Evolutionary conservation across 1,140 invertebrate species (phyloP).

Genomic region (Drosophila ironensis): DNA sequence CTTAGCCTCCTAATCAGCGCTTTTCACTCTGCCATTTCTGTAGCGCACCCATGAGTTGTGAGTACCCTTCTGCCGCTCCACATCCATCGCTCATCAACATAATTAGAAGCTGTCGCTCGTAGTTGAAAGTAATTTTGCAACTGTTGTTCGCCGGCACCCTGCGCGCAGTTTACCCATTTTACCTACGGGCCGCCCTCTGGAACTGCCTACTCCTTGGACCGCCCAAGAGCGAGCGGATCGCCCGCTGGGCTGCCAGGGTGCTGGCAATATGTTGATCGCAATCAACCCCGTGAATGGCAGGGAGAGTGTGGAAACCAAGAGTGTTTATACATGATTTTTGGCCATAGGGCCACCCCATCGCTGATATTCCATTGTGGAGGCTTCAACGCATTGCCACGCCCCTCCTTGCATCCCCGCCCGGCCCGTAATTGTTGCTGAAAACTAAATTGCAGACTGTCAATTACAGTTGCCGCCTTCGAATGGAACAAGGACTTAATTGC

Average conservation of each 20-base stretch:
- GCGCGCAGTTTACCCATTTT: neutral
- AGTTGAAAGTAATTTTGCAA: slow-evolving; percentile 50
- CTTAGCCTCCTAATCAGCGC: slow-evolving; percentile 27
- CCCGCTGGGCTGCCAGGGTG: slow-evolving; percentile 19
- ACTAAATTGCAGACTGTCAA: slow-evolving; percentile 65
- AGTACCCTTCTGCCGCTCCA: slow-evolving; percentile 16
- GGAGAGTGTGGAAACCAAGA: slow-evolving; percentile 34
- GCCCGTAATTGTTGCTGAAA: slow-evolving; percentile 18
- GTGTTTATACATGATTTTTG: slow-evolving; percentile 37
- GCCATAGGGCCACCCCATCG: slow-evolving; percentile 15
- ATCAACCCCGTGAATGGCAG: slow-evolving; percentile 10
- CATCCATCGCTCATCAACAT: slow-evolving; percentile 43
- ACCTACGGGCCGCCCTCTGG: neutral
- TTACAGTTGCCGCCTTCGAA: slow-evolving; percentile 63
- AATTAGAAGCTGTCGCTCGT: slow-evolving; percentile 56
- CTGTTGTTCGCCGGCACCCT: slow-evolving; percentile 39
- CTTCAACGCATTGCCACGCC: slow-evolving; percentile 35
- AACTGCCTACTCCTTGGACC: slow-evolving; percentile 26
- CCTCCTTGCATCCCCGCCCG: slow-evolving; percentile 1
- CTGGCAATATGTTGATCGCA: slow-evolving; percentile 40
- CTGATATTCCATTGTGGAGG: slow-evolving; percentile 26
- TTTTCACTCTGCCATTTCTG: slow-evolving; percentile 17
- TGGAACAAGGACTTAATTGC: slow-evolving; percentile 55
- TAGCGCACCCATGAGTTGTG: slow-evolving; percentile 9
- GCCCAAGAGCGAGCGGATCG: slow-evolving; percentile 35